Conservation (phyloP, 2,113 vertebrate species). For the Mormyrus iriodes region DNA sequence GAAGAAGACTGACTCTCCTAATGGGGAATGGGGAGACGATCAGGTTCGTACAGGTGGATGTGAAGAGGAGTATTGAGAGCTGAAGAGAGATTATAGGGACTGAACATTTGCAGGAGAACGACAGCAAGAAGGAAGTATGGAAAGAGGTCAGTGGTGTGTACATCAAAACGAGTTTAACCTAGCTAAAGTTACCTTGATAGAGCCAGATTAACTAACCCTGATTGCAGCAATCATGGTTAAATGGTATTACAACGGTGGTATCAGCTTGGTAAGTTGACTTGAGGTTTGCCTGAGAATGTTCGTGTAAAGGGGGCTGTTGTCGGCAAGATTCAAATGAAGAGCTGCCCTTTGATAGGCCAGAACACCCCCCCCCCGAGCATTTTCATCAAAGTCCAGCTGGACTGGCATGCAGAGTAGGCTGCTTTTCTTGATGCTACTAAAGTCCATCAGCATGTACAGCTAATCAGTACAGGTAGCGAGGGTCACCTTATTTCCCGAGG, state of each 20-base stretch:
- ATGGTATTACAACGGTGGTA: neutral
- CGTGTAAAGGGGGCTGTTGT: neutral
- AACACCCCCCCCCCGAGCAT: neutral
- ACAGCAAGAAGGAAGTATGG: neutral
- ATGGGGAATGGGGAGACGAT: neutral
- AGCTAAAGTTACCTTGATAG: neutral
- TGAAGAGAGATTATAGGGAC: neutral
- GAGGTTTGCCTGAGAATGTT: neutral
- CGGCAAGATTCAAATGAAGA: neutral
- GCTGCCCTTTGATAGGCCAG: neutral
- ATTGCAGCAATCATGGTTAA: neutral
- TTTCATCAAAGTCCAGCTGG: neutral
- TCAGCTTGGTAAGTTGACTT: neutral
- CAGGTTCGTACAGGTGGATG: neutral
- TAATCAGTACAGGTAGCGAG: neutral
- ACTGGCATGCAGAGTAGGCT: too few species aligned
- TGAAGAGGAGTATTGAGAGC: neutral
- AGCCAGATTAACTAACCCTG: neutral
- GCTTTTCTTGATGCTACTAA: too few species aligned
- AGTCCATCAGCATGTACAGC: too few species aligned
- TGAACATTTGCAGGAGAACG: neutral
- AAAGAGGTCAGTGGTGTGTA: neutral
- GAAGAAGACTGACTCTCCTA: neutral
- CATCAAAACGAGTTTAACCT: neutral
- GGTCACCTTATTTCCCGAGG: neutral